A percentile compares a stretch with the other conserved stretches of the same genome.
Conservation (phyloP, 1,140 invertebrate genomes). For the Antheraea pernyi region DNA sequence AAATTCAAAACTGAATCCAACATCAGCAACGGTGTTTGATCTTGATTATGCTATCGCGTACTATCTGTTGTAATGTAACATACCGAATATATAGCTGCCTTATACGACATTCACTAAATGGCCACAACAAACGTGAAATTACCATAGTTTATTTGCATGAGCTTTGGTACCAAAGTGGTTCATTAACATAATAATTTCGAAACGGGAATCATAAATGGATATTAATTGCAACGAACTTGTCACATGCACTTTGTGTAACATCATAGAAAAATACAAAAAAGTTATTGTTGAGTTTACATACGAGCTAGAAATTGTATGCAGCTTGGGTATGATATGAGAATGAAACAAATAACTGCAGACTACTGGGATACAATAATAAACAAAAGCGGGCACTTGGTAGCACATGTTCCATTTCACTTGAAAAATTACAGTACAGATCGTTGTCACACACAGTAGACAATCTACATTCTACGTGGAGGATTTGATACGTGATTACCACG, state of each 20-base stretch:
- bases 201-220: conserved; percentile 21
- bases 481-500: background rate
- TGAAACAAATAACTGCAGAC: conserved; percentile 17
- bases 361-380: conserved; percentile 32
- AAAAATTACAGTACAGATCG: background rate
- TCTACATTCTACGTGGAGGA: background rate
- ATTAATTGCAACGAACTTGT: conserved; percentile 17
- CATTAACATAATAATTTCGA: conserved; percentile 23
- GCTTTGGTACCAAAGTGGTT: conserved; percentile 13
- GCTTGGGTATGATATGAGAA: conserved; percentile 16
- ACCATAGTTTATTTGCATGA: conserved; percentile 12
- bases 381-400: conserved; percentile 33
- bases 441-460: background rate
- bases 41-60: conserved; percentile 18
- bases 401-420: conserved; percentile 29
- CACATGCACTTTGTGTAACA: background rate
- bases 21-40: background rate
- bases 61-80: conserved; percentile 10
- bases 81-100: conserved; percentile 4
- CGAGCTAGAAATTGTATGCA: conserved; percentile 16
- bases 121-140: conserved; percentile 12
- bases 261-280: background rate
- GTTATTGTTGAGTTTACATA: conserved; percentile 7
- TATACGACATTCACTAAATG: conserved; percentile 8
- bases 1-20: background rate